Base-by-base conservation (phyloP, 2,797 vertebrate species). In the Cygnus olor region DNA sequence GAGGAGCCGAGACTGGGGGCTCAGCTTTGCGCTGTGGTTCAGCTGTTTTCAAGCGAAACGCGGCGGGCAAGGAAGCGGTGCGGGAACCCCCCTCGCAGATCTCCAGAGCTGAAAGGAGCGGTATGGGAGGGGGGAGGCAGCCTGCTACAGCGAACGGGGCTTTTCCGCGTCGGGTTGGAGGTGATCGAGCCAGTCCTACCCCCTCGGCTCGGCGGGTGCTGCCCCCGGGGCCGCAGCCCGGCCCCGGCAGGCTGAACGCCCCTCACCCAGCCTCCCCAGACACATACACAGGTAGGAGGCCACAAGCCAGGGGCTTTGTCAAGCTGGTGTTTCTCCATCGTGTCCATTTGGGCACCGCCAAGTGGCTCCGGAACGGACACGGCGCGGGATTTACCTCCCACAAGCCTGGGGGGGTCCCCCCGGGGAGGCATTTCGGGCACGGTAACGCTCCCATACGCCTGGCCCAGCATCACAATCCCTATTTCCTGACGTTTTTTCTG, bases 71-170 rank as follows among this genome's bases (percentile, higher is more conserved):
- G 27, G 25, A 28, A 0, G 11, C 13, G 51, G 1, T 32, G 68
- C 4, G 3, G 84, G 70, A 77, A 57, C 69, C 42, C 45, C 38
- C 22, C 56, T 3, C 27, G 44, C 10, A 13, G 32, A 4, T 5
- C 5, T 2, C 1, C 6, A 30, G 70, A 47, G 47, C 20, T 57
- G 42, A 24, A 44, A 58, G 15, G 32, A 45, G 47, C 21, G 24
- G 8, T 13, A 2, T 14, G 44, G 36, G 27, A 8, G 53, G 11
- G 20, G 5, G 3, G 8, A 11, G 44, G 10, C 21, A 32, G 34
- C 9, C 5, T 28, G 57, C 36, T 4, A 1, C 13, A 42, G n/a
- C 0, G 1, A 63, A n/a, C 2, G 9, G 12, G 17, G 8, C 3
- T 76, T 79, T 63, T n/a, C 5, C 16, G 10, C 2, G 0, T n/a